Base-by-base conservation (phyloP, 92 coral and sea anemone genomes). In the Nematostella vectensis region DNA sequence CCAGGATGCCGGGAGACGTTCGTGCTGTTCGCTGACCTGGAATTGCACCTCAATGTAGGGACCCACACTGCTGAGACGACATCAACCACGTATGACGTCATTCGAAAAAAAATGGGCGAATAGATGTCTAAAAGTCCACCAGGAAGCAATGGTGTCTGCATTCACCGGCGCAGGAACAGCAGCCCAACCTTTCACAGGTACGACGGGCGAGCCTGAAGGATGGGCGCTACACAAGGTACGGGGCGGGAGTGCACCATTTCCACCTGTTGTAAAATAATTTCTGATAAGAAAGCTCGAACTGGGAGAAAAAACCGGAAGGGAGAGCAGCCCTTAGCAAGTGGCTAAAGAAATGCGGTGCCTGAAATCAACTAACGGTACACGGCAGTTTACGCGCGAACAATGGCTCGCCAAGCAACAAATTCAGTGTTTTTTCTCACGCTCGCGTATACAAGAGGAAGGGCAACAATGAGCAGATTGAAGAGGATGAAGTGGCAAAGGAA, bases 391-490 rank as follows among this genome's bases (percentile, higher is more conserved):
- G 27, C 42, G 66, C 16, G 70, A 78, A 37, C 74, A 65, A 30
- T 68, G 74, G 74, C 42, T 68, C 47, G 57, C 65, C 12, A 68
- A 57, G 39, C 47, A n/a, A 18, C 74, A 68, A 58, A 68, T 68
- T 40, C 54, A 57, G 50, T 27, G 58, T 38, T 68, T 68, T 53
- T 57, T 68, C 27, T 75, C 83, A 24, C 67, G 59, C n/a, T n/a
- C n/a, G n/a, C n/a, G n/a, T n/a, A n/a, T n/a, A n/a, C n/a, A n/a
- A n/a, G n/a, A n/a, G n/a, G n/a, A n/a, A n/a, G n/a, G n/a, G n/a
- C n/a, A n/a, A n/a, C n/a, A n/a, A n/a, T n/a, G n/a, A n/a, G n/a
- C n/a, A n/a, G n/a, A n/a, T n/a, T n/a, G n/a, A n/a, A n/a, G n/a
- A n/a, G n/a, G n/a, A n/a, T n/a, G n/a, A n/a, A n/a, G n/a, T n/a